phyloP scores from a whole-genome alignment of 1,140 invertebrate genomes.

The Pseudomyrmex sp. region DNA sequence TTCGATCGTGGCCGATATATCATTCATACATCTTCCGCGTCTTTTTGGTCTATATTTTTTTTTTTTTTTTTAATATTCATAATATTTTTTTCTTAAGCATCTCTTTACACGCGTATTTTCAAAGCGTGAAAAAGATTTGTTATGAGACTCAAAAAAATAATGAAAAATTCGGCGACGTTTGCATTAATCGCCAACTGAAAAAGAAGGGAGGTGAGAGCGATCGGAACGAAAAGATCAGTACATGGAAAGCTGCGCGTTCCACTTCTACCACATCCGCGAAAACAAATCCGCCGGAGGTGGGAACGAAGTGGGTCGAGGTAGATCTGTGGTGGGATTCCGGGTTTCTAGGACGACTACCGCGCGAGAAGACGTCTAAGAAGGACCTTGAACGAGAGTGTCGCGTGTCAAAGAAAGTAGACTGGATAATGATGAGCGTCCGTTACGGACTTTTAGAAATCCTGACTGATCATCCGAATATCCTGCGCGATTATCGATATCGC shows the following conservation, averaged over 20 bases:
- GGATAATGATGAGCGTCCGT: constrained; percentile 57
- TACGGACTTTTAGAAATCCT: constrained; percentile 61
- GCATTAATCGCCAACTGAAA: neutral
- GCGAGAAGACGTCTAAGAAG: constrained; percentile 61
- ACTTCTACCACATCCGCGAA: constrained; percentile 70
- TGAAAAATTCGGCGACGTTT: constrained; percentile 15
- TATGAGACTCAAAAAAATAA: constrained; percentile 18
- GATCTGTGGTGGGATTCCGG: constrained; percentile 66
- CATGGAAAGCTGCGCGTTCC: constrained; percentile 68
- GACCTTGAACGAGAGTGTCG: constrained; percentile 80
- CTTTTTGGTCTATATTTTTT: constrained; percentile 25
- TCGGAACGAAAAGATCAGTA: constrained; percentile 6
- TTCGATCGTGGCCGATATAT: constrained; percentile 41
- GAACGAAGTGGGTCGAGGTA: constrained; percentile 60
- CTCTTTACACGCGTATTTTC: constrained; percentile 24
- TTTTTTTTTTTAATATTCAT: neutral
- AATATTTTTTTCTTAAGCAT: constrained; percentile 24
- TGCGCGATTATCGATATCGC: constrained; percentile 25
- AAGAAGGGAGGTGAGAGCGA: constrained; percentile 3
- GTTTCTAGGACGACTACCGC: constrained; percentile 72
- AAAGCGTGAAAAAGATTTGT: neutral
- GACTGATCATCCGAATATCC: neutral
- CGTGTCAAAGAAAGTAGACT: constrained; percentile 79
- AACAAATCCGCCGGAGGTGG: constrained; percentile 54
- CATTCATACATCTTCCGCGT: constrained; percentile 9